Evolutionary conservation across 2,797 vertebrate genomes (phyloP), one percentile per base, ranked within the genome.

Genomic region (Arremon aurantiirostris): DNA sequence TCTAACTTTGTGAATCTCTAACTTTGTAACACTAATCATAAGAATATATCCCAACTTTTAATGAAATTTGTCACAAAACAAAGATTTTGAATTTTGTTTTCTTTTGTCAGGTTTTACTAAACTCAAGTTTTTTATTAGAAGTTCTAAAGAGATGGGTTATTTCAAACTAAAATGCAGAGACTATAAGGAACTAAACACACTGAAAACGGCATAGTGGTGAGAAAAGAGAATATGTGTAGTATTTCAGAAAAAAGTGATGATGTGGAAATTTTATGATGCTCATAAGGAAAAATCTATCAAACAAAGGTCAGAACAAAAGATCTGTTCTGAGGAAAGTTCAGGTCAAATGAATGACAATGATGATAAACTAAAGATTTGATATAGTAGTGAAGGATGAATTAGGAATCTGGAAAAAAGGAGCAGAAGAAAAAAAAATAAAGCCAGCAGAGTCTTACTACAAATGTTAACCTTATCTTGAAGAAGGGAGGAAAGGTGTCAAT

Each of bases 231-330:
- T 57, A 14, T 24, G 13, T 46, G 30, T 65, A 46, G 27, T 68
- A 77, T 85, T 94, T 78, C 34, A 53, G 72, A 20, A 87, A 88
- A 76, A 72, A 70, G 32, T n/a, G 49, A 80, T 57, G 30, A 37
- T 73, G 68, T 53, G 35, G 60, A 92, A 92, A 80, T 85, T 82
- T 85, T 85, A 84, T 55, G 60, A 77, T 47, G 14, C 24, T 90
- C n/a, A 42, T 78, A 89, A 85, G 64, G 44, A 86, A 92, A 88
- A 73, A 92, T 90, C 81, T 73, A 80, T 95, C 64, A 89, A 82
- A 72, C 8, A 90, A 96, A 95, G 61, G 84, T 92, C 86, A 89
- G 75, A 13, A 61, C 64, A 84, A 86, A 79, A 80, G 46, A 0
- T 1, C n/a, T 57, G 19, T 69, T 75, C 65, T 11, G 35, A 80